Base-by-base conservation (phyloP, 64 coral and sea anemone species). In the Trachythela sp. region DNA sequence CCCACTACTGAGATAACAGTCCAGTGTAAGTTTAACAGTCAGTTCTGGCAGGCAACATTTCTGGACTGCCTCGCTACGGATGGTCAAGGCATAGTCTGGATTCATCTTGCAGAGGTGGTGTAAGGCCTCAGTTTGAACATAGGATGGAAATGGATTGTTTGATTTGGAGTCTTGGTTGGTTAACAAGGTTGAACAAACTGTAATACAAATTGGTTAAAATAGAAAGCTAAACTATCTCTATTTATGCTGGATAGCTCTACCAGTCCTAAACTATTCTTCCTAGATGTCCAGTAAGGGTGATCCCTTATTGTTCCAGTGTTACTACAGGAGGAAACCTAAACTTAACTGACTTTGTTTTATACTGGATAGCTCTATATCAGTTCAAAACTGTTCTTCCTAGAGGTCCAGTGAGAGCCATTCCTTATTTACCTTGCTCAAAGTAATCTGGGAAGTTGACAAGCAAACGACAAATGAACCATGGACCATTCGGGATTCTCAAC, bases 61-160 rank as follows among this genome's bases (percentile, higher is more conserved):
- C 88, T 68, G 90, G 0, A 92, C 84, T 31, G 95, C 90, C 31
- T 92, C 91, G 76, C 90, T 85, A 77, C 91, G 88, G 49, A 97
- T 86, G 37, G 88, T 83, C 43, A 94, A 67, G 18, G 95, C 95
- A 91, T 94, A 59, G 43, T 89, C 64, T 13, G 92, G 95, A 29
- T 97, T 94, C 95, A 97, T 97, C 14, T 92, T 56, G 48, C 95
- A 97, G 0, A 97, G 92, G 26, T 92, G 95, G n/a, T 93, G 41
- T 3, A 97, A 58, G 17, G 93, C 93, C 56, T 94, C 87, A 4
- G 95, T 97, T 39, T 93, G 87, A 40, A 97, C 84, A 40, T 94
- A 92, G 18, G 92, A 90, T 54, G 90, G 92, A 13, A 94, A 86
- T 51, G 88, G 54, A 51, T 88, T 92, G 40, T 94, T 93, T 90